These are phyloP conservation scores for Gari tellinella DNA, from an alignment of 2,888 invertebrate genomes.

Conservation along the genomic window DNA sequence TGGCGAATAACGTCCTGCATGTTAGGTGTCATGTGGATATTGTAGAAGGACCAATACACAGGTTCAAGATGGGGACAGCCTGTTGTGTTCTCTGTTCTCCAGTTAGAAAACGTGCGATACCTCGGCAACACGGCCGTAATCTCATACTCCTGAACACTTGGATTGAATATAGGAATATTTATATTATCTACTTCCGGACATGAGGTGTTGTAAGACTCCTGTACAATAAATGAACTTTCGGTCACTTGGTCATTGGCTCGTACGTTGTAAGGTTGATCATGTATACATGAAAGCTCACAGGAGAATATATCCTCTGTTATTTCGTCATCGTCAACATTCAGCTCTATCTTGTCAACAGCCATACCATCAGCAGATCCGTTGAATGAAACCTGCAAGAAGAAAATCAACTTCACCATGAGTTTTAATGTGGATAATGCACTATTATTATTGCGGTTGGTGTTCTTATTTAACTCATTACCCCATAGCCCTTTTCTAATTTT, in stretches of 20 bases:
- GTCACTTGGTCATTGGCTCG: conserved; percentile 37
- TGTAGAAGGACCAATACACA: conserved; percentile 62
- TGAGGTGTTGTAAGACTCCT: conserved; percentile 68
- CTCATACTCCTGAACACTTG: conserved; percentile 57
- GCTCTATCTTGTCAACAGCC: conserved; percentile 65
- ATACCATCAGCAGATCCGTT: conserved; percentile 58
- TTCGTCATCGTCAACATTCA: conserved; percentile 59
- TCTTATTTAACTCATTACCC: too few relatives aligned
- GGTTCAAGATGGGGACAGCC: conserved; percentile 67
- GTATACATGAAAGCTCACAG: conserved; percentile 64
- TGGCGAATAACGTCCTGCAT: conserved; percentile 20
- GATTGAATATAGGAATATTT: conserved; percentile 68
- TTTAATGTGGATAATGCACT: too few relatives aligned
- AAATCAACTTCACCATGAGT: too few relatives aligned
- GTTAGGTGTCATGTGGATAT: conserved; percentile 27
- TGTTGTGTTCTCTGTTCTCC: conserved; percentile 60
- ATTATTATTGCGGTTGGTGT: too few relatives aligned
- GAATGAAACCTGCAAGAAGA: conserved; percentile 33
- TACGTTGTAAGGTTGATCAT: conserved; percentile 44
- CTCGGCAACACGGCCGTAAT: conserved; percentile 67
- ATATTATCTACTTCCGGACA: conserved; percentile 74
- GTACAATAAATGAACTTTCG: conserved; percentile 53
- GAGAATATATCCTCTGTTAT: conserved; percentile 62
- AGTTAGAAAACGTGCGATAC: conserved; percentile 66
- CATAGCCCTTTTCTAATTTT: too few relatives aligned